Evolutionary conservation across 2,888 invertebrate genomes (phyloP).

Genomic region (Perdita meconis): DNA sequence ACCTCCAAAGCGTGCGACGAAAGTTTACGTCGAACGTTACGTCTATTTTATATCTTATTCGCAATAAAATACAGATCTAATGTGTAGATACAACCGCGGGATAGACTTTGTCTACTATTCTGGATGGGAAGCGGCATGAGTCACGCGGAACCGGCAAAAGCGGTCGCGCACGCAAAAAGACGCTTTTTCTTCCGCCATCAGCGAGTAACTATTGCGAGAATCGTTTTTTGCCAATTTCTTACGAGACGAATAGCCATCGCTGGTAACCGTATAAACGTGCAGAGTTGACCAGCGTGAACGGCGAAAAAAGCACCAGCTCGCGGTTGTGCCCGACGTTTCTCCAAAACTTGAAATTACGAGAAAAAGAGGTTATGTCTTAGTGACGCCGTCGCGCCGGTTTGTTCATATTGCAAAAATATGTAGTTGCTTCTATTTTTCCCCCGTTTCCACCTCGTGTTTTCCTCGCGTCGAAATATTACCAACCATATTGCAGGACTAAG

Average conservation of each 20-base stretch:
- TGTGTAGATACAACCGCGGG: conserved; percentile 7
- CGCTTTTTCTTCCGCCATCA: conserved; percentile 79
- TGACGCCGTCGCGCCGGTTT: conserved; percentile 48
- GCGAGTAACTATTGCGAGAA: conserved; percentile 79
- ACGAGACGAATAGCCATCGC: conserved; percentile 62
- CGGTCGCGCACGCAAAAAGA: conserved; percentile 74
- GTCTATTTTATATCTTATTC: neutral
- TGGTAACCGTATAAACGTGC: conserved; percentile 57
- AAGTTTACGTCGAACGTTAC: neutral
- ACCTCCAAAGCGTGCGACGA: neutral
- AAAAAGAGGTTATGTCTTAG: conserved; percentile 61
- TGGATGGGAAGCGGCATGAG: conserved; percentile 76
- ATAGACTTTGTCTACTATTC: conserved; percentile 65
- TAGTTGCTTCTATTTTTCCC: neutral
- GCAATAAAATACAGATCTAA: neutral
- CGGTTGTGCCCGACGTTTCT: conserved; percentile 77
- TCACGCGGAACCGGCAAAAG: conserved; percentile 74
- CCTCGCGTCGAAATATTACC: conserved; percentile 2
- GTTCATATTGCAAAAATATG: conserved; percentile 47
- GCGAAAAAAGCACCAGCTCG: conserved; percentile 72
- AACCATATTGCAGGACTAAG: conserved; percentile 21
- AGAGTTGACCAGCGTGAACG: conserved; percentile 58
- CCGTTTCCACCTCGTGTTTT: conserved; percentile 4
- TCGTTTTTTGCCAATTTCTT: conserved; percentile 79
- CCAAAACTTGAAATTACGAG: conserved; percentile 78